These are phyloP conservation scores for Mesorhabditis belari DNA, from an alignment of 2,888 invertebrate species.

Conservation along the genomic window DNA sequence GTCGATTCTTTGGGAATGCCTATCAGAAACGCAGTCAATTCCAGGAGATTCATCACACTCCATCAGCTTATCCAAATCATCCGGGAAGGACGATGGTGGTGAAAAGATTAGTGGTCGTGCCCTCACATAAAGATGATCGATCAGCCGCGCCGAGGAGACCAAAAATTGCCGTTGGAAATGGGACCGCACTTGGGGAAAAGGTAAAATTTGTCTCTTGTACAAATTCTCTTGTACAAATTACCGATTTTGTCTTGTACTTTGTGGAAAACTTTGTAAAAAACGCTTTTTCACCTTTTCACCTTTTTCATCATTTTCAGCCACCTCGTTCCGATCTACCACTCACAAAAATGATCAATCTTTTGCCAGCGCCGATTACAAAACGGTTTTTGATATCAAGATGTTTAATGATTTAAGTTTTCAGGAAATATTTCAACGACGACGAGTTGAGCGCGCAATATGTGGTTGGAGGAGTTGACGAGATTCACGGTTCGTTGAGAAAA, in stretches of 20 bases:
- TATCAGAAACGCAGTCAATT: neutral
- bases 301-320: no score
- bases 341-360: neutral
- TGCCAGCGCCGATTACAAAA: neutral
- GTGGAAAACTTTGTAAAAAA: neutral
- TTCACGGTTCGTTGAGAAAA: neutral
- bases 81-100: neutral
- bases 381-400: neutral
- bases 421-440: neutral
- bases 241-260: no score
- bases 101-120: neutral
- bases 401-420: neutral
- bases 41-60: no score
- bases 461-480: neutral
- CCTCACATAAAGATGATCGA: neutral
- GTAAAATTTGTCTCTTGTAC: no score
- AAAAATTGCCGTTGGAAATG: neutral
- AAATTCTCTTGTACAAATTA: no score
- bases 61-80: no score
- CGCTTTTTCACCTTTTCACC: no score
- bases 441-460: neutral
- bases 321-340: neutral
- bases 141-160: no score
- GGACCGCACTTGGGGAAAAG: neutral
- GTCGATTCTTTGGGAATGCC: no score